Conservation (phyloP, 2,888 invertebrate genomes). For the Miltochrista miniata region DNA sequence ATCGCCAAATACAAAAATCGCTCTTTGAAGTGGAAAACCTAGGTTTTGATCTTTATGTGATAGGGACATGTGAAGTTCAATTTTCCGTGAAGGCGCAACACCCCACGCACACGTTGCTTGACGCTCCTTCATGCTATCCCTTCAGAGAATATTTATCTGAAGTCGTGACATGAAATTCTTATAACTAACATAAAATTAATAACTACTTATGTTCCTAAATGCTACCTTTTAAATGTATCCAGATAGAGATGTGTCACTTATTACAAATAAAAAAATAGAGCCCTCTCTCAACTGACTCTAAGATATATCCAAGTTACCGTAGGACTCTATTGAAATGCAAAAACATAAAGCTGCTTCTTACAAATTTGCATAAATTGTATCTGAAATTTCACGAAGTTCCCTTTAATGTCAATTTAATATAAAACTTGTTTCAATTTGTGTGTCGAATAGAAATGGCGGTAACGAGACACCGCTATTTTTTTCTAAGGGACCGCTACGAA, state of each 20-base stretch:
- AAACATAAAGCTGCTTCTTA: slow-evolving; percentile 38
- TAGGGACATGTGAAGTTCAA: too few species aligned
- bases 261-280: too few species aligned
- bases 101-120: too few species aligned
- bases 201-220: too few species aligned
- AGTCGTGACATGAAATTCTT: too few species aligned
- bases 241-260: too few species aligned
- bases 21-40: neutral
- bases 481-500: slow-evolving; percentile 70
- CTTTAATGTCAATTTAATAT: slow-evolving; percentile 60
- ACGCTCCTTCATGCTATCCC: too few species aligned
- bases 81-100: too few species aligned
- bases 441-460: slow-evolving; percentile 69
- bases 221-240: too few species aligned
- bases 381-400: slow-evolving; percentile 42
- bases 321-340: slow-evolving; percentile 38
- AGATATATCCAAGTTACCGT: slow-evolving; percentile 24
- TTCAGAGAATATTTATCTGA: too few species aligned
- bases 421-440: slow-evolving; percentile 57
- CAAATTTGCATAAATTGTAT: slow-evolving; percentile 45
- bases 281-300: slow-evolving; percentile 4
- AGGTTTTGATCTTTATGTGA: neutral
- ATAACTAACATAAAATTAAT: too few species aligned
- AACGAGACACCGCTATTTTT: slow-evolving; percentile 63
- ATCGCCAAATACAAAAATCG: neutral